phyloP scores from a whole-genome alignment of 2,113 vertebrate species.

The Carettochelys insculpta region DNA sequence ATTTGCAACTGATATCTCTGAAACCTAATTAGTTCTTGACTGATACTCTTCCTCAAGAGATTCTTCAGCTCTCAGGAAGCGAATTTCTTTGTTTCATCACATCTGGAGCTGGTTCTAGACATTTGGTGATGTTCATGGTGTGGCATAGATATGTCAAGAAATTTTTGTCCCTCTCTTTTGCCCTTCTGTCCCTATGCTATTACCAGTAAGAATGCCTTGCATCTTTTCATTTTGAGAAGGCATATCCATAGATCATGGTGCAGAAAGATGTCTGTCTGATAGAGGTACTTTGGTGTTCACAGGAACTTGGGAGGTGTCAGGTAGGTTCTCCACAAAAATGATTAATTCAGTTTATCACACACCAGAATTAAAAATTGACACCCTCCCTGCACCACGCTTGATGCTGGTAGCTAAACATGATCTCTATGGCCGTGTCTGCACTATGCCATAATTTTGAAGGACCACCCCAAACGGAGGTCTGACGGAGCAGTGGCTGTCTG shows the following conservation, averaged over 20 bases:
- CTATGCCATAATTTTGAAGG: too few relatives aligned
- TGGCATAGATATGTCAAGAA: background rate
- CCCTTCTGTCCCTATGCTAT: slow-evolving; percentile 13
- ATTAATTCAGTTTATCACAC: background rate
- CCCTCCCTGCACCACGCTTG: background rate
- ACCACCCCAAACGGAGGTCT: too few relatives aligned
- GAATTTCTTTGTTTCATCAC: background rate
- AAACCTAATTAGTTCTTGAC: background rate
- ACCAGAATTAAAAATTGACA: background rate
- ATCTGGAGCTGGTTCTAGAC: background rate
- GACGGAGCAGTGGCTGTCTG: too few relatives aligned
- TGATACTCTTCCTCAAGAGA: background rate
- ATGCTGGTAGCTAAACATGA: background rate
- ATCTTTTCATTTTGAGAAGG: slow-evolving; percentile 13
- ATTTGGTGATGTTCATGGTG: background rate
- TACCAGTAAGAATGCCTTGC: background rate
- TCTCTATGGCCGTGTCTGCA: background rate
- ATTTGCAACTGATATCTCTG: background rate
- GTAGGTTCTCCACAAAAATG: background rate
- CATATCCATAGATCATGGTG: slow-evolving; percentile 25
- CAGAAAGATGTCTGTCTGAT: slow-evolving; percentile 11
- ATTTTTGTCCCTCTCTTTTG: background rate
- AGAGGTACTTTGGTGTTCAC: background rate
- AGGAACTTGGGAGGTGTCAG: background rate
- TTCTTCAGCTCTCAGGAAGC: background rate